Conservation (phyloP, 2,888 invertebrate genomes). For the Synergus itoensis region DNA sequence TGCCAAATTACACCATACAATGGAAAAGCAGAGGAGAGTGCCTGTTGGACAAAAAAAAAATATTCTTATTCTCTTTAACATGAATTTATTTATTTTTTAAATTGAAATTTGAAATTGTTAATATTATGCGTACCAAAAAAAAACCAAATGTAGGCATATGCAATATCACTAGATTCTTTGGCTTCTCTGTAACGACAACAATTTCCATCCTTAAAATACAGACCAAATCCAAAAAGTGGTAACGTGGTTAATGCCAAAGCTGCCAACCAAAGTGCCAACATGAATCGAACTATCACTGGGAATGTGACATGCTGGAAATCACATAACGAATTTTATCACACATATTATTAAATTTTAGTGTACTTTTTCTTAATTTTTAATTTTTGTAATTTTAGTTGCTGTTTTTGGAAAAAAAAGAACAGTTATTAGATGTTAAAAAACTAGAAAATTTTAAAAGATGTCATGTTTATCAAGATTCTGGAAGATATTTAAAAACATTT, state of each 20-base stretch:
- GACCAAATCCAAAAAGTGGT: slow-evolving; percentile 83
- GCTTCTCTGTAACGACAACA: slow-evolving; percentile 89
- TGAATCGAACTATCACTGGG: slow-evolving; percentile 85
- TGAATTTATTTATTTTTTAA: background rate
- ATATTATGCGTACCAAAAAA: slow-evolving; percentile 83
- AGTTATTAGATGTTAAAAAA: no score
- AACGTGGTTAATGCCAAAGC: slow-evolving; percentile 86
- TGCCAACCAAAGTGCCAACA: slow-evolving; percentile 85
- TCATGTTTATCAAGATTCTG: no score
- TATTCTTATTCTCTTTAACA: no score
- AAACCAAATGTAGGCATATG: slow-evolving; percentile 89
- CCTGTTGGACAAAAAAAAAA: slow-evolving; percentile 78
- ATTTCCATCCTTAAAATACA: slow-evolving; percentile 73
- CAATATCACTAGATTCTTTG: slow-evolving; percentile 81
- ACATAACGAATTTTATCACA: background rate
- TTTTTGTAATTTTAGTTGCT: no score
- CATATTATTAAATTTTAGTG: background rate
- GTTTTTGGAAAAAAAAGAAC: no score
- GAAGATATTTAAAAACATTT: no score
- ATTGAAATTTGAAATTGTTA: background rate
- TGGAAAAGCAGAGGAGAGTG: slow-evolving; percentile 84
- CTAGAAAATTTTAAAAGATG: no score
- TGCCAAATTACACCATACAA: slow-evolving; percentile 90
- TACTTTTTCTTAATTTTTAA: no score
- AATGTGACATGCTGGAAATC: slow-evolving; percentile 88